phyloP scores from a whole-genome alignment of 2,888 invertebrate genomes.

The Bruchidius siliquastri region DNA sequence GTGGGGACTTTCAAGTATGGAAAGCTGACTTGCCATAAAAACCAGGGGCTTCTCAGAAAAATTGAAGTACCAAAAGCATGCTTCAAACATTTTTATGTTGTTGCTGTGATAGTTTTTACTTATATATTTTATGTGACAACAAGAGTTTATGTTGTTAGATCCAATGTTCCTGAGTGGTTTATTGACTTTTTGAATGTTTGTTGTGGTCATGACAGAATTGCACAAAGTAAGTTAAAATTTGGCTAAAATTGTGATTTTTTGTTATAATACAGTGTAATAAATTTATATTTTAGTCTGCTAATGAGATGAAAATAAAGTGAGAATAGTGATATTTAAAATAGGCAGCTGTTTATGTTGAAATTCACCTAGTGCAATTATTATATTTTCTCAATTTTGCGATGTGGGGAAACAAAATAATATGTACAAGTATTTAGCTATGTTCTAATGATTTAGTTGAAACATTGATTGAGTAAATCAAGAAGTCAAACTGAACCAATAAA shows the following conservation, averaged over 20 bases:
- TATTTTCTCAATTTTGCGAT: too few relatives aligned
- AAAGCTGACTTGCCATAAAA: conserved; percentile 60
- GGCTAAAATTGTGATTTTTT: conserved; percentile 4
- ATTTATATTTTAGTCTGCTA: too few relatives aligned
- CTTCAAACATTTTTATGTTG: conserved; percentile 77
- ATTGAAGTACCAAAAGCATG: conserved; percentile 74
- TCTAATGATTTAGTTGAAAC: too few relatives aligned
- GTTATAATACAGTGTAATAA: too few relatives aligned
- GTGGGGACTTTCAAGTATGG: conserved; percentile 68
- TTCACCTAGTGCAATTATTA: too few relatives aligned
- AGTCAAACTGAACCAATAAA: too few relatives aligned
- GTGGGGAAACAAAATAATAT: too few relatives aligned
- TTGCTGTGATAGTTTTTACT: conserved; percentile 59
- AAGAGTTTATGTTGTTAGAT: conserved; percentile 49
- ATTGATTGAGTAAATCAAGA: too few relatives aligned
- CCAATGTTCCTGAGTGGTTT: conserved; percentile 51
- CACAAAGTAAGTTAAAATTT: conserved; percentile 40
- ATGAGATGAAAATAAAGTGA: too few relatives aligned
- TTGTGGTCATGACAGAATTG: conserved; percentile 43
- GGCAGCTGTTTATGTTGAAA: too few relatives aligned
- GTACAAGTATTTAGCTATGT: too few relatives aligned
- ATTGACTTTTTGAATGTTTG: conserved; percentile 48
- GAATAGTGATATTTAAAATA: too few relatives aligned
- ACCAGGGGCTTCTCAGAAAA: conserved; percentile 26
- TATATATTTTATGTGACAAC: conserved; percentile 50